Percentiles rank a stretch among this genome's conserved stretches.
Evolutionary conservation across 2,888 invertebrate genomes (phyloP).

Genomic region (Ischnura elegans): DNA sequence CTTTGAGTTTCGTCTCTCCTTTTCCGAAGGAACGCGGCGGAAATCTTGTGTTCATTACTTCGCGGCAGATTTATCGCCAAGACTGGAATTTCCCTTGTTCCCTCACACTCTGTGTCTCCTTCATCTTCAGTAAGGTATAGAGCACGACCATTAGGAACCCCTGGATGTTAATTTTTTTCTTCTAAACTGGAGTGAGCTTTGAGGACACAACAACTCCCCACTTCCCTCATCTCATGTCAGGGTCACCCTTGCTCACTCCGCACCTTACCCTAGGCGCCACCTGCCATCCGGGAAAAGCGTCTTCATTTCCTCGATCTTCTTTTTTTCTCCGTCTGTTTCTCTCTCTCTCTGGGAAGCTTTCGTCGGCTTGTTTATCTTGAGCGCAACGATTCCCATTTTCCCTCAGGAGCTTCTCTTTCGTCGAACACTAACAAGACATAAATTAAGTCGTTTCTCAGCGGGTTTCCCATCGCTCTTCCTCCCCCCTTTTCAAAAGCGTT

Average conservation of each 20-base stretch:
- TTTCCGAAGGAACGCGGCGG: not conserved
- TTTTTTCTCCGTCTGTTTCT: too few relatives aligned
- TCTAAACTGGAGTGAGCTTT: not conserved
- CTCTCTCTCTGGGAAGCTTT: not conserved
- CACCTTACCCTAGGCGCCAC: constrained; percentile 42
- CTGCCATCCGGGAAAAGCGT: constrained; percentile 21
- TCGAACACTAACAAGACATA: not conserved
- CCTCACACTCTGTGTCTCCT: not conserved
- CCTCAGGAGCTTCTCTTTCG: not conserved
- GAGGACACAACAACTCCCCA: not conserved
- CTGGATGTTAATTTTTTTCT: not conserved
- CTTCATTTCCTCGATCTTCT: not conserved
- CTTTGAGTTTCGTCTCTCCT: not conserved
- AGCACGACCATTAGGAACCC: not conserved
- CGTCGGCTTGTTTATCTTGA: not conserved
- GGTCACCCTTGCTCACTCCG: constrained; percentile 27
- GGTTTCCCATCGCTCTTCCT: not conserved
- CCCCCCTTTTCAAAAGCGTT: not conserved
- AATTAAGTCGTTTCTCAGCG: not conserved
- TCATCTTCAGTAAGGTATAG: not conserved
- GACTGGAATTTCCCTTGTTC: not conserved
- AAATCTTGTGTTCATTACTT: not conserved
- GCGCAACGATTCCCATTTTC: not conserved
- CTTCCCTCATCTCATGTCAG: not conserved
- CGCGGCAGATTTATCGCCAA: not conserved